Conservation (phyloP, 2,113 vertebrate species). For the Pycnonotus jocosus region DNA sequence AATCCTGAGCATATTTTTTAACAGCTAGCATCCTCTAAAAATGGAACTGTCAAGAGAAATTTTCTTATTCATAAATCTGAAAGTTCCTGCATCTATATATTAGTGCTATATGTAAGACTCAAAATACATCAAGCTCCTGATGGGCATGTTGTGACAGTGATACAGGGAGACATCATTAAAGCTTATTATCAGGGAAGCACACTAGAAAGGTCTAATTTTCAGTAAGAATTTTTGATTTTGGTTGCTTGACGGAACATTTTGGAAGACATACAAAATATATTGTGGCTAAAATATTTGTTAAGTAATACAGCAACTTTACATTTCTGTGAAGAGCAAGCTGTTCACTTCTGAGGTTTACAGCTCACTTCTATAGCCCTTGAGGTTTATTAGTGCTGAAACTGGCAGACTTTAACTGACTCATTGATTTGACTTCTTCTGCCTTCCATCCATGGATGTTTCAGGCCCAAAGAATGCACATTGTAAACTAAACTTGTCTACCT, state of each 20-base stretch:
- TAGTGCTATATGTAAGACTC: neutral
- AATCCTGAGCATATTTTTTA: slow-evolving; percentile 4
- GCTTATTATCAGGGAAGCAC: neutral
- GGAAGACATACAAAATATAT: neutral
- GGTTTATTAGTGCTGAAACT: neutral
- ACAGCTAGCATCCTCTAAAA: slow-evolving; percentile 1
- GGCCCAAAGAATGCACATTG: neutral
- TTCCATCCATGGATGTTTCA: neutral
- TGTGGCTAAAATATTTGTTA: neutral
- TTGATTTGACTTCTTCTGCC: neutral
- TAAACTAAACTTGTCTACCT: neutral
- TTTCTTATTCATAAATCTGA: slow-evolving; percentile 17
- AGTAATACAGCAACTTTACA: neutral
- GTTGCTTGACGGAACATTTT: neutral
- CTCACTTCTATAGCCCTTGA: neutral
- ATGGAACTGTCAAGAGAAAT: slow-evolving; percentile 16
- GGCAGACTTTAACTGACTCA: neutral
- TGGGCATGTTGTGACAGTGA: slow-evolving; percentile 10
- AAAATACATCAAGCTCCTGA: neutral
- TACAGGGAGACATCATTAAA: neutral
- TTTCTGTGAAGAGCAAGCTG: neutral
- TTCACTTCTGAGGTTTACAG: neutral
- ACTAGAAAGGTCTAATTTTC: slow-evolving; percentile 2
- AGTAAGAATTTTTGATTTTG: neutral
- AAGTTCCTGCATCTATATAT: neutral